A percentile compares a stretch with the other conserved stretches of the same genome.
Evolutionary conservation across 2,113 vertebrate species (phyloP).

Genomic region (Talpa occidentalis): DNA sequence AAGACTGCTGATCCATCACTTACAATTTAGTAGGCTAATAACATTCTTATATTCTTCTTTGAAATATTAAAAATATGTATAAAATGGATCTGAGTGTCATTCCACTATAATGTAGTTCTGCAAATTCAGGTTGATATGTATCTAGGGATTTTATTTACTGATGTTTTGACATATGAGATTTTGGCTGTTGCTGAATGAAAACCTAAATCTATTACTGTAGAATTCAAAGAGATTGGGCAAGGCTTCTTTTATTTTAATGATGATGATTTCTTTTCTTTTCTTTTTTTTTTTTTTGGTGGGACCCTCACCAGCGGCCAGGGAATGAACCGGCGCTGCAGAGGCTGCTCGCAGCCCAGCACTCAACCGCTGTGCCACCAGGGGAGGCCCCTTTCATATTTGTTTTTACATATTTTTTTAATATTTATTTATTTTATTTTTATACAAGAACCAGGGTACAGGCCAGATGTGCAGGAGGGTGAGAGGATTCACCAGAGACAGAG

Average conservation of each 20-base stretch:
- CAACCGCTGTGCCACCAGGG: too few relatives aligned
- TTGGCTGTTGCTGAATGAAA: conserved; percentile 50
- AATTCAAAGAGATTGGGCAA: conserved; percentile 28
- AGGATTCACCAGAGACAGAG: too few relatives aligned
- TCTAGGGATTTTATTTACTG: conserved; percentile 63
- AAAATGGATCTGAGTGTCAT: conserved; percentile 57
- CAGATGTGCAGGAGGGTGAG: too few relatives aligned
- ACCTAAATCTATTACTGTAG: conserved; percentile 23
- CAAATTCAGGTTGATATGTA: conserved; percentile 58
- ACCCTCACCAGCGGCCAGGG: too few relatives aligned
- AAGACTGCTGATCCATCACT: conserved; percentile 72
- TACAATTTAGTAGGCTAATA: conserved; percentile 80
- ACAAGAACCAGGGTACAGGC: too few relatives aligned
- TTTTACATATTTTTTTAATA: too few relatives aligned
- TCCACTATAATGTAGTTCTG: conserved; percentile 56
- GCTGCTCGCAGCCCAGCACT: too few relatives aligned
- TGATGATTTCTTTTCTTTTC: conserved; percentile 2
- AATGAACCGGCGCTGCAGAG: too few relatives aligned
- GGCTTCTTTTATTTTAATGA: not conserved
- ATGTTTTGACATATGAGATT: conserved; percentile 62
- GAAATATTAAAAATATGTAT: conserved; percentile 77
- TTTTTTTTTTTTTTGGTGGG: too few relatives aligned
- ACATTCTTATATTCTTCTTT: conserved; percentile 69
- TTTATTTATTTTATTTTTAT: too few relatives aligned
- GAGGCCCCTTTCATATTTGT: too few relatives aligned